Conservation (phyloP, 2,888 invertebrate species). For the Pammene aurita region DNA sequence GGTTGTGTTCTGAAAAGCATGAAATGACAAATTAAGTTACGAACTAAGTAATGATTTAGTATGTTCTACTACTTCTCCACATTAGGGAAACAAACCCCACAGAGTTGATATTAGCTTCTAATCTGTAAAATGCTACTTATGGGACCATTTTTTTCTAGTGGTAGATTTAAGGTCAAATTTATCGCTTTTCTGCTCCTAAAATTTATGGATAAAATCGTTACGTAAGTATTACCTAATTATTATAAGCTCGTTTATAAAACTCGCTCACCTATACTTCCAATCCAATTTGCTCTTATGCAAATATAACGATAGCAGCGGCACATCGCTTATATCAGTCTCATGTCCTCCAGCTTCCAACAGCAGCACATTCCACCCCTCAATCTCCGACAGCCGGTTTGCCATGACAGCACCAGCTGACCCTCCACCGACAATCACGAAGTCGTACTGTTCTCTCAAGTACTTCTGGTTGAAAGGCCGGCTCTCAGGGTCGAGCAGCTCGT, state of each 20-base stretch:
- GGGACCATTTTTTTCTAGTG: no score
- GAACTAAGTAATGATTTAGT: neutral
- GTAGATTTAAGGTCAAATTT: no score
- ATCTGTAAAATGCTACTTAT: no score
- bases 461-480: constrained; percentile 89
- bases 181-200: no score
- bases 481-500: constrained; percentile 93
- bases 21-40: neutral
- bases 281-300: constrained; percentile 95
- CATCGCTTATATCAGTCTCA: constrained; percentile 93
- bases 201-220: no score
- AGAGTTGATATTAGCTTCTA: no score
- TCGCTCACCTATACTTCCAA: constrained; percentile 94
- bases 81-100: no score
- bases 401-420: constrained; percentile 94
- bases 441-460: constrained; percentile 87
- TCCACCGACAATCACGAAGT: constrained; percentile 92
- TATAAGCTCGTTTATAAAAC: constrained; percentile 27
- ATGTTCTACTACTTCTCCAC: no score
- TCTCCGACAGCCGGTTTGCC: constrained; percentile 91
- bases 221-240: no score
- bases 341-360: constrained; percentile 93
- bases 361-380: constrained; percentile 90
- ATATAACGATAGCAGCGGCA: constrained; percentile 92
- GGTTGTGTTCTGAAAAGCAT: constrained; percentile 88